Evolutionary conservation across 2,888 invertebrate genomes (phyloP), one percentile per base, ranked within the genome.

Genomic region (Macrophya annulata): DNA sequence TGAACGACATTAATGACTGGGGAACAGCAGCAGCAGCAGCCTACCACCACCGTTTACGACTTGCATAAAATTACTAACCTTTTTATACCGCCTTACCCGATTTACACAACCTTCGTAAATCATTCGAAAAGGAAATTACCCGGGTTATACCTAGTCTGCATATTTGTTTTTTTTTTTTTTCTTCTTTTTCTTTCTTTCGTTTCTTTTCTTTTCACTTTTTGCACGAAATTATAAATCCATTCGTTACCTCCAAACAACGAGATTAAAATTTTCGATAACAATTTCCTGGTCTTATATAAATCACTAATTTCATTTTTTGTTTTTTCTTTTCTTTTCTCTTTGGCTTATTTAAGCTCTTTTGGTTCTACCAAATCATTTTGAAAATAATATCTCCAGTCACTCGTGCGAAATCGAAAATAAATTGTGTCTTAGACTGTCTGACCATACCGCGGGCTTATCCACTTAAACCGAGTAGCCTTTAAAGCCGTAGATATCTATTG

Each of bases 61-160:
- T n/a, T 72, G 72, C 72, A 72, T 72, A 72, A 72, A 45, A 72
- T 72, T 72, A 72, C 45, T 45, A 21, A 21, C 21, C n/a, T 72
- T 43, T 40, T 72, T 45, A 72, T 72, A 43, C 72, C 43, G 43
- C n/a, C 45, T 9, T 25, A 12, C 45, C 21, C 25, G 21, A 12
- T 9, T 55, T 74, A 43, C 25, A 45, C 21, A 15, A n/a, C 45
- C 15, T 74, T 21, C 10, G 12, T 74, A 45, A 74, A 74, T 74
- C 43, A 74, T 74, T 74, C 43, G 25, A 43, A 45, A 74, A 45
- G 45, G 21, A 45, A 74, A 74, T 74, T 74, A 45, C 31, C 37
- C 68, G 1, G 17, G 68, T n/a, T n/a, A n/a, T 31, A 25, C 31
- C 31, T 37, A 12, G 68, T 6, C 31, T 5, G 5, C 17, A 8